Evolutionary conservation across 2,797 vertebrate genomes (phyloP).

Genomic region (Hephaestus fuliginosus): DNA sequence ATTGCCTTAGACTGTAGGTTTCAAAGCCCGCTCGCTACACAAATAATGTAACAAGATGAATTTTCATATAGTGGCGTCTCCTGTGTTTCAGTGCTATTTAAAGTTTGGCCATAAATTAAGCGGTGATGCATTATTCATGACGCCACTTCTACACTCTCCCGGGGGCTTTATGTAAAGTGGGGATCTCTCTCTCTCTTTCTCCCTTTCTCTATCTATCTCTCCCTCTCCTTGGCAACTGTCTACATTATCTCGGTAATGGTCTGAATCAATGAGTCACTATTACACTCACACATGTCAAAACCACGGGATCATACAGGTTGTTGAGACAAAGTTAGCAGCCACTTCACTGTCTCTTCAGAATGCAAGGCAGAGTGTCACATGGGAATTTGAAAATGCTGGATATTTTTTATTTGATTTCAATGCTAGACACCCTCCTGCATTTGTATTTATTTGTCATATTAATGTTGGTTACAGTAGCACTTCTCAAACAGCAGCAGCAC

Average conservation of each 20-base stretch:
- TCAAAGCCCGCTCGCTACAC: slow-evolving; percentile 45
- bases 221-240: slow-evolving; percentile 62
- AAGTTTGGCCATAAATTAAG: slow-evolving; percentile 83
- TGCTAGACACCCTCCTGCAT: slow-evolving; percentile 28
- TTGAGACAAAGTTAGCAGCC: slow-evolving; percentile 52
- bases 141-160: slow-evolving; percentile 67
- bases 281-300: slow-evolving; percentile 56
- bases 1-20: slow-evolving; percentile 23
- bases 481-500: slow-evolving; percentile 23
- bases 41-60: slow-evolving; percentile 69
- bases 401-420: slow-evolving; percentile 42
- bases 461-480: slow-evolving; percentile 10
- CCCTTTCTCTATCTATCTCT: slow-evolving; percentile 13
- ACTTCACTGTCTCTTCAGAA: slow-evolving; percentile 50
- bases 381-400: slow-evolving; percentile 31
- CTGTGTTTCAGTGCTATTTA: slow-evolving; percentile 75
- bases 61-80: slow-evolving; percentile 57
- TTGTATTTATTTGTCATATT: slow-evolving; percentile 35
- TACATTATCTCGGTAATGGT: slow-evolving; percentile 76
- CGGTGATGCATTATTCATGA: slow-evolving; percentile 79
- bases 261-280: slow-evolving; percentile 71
- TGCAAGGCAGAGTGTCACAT: not conserved
- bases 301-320: slow-evolving; percentile 53
- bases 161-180: slow-evolving; percentile 71
- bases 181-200: slow-evolving; percentile 49